These are phyloP conservation scores for Drosophila histrio DNA, from an alignment of 2,888 invertebrate genomes.

Conservation along the genomic window DNA sequence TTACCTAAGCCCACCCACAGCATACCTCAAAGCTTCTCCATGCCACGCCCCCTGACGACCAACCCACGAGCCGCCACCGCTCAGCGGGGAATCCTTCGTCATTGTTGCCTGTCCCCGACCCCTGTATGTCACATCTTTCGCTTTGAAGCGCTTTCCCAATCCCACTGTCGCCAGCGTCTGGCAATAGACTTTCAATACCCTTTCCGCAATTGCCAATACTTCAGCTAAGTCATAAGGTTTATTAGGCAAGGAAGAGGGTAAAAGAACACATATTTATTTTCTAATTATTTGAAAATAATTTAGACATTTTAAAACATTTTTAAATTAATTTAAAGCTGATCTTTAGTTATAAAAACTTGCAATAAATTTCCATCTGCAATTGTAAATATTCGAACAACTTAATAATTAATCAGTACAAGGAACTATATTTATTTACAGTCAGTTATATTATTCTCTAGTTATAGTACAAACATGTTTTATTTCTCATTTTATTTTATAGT, in stretches of 20 bases:
- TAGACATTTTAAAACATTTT: background rate
- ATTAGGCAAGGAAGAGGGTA: no score
- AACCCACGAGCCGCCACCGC: slow-evolving; percentile 20
- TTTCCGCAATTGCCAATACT: background rate
- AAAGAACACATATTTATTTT: no score
- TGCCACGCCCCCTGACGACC: background rate
- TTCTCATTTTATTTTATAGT: background rate
- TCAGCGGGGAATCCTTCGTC: slow-evolving; percentile 60
- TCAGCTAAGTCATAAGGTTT: no score
- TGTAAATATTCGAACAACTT: no score
- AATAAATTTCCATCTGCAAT: no score
- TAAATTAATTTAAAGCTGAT: no score
- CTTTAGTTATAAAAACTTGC: no score
- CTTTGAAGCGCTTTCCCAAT: slow-evolving; percentile 61
- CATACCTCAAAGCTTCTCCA: slow-evolving; percentile 10
- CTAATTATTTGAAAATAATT: background rate
- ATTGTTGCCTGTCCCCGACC: slow-evolving; percentile 38
- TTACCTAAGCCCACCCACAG: slow-evolving; percentile 76
- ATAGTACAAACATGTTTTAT: no score
- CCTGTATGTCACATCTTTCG: slow-evolving; percentile 39
- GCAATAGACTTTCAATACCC: slow-evolving; percentile 35
- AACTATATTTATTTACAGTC: no score
- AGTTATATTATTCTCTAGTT: no score
- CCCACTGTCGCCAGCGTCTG: slow-evolving; percentile 40
- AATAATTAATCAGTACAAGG: no score